phyloP scores from a whole-genome alignment of 92 coral and sea anemone species.

The Porites rus region DNA sequence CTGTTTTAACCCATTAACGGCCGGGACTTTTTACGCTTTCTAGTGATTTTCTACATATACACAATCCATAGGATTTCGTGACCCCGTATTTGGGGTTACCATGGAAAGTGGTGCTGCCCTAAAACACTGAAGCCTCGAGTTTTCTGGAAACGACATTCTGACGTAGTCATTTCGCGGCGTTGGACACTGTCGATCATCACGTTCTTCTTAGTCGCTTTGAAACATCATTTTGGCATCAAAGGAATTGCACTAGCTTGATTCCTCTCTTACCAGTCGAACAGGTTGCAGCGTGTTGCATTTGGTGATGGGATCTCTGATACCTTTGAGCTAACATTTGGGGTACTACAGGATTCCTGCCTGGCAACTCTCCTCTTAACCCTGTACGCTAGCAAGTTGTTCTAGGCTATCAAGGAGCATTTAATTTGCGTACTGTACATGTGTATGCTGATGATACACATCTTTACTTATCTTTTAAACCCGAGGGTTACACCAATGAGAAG shows the following conservation, averaged over 20 bases:
- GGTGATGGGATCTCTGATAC: not conserved
- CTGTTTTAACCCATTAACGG: no score
- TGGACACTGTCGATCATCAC: no score
- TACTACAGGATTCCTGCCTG: constrained; percentile 4
- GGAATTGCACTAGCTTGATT: not conserved
- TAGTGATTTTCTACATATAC: no score
- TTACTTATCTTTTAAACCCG: constrained; percentile 22
- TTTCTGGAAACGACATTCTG: no score
- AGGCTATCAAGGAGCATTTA: not conserved
- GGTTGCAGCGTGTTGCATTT: not conserved
- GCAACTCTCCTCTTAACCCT: not conserved
- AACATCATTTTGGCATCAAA: not conserved
- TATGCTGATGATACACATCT: constrained; percentile 18
- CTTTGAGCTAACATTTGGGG: not conserved
- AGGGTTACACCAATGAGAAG: not conserved
- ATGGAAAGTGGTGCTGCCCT: no score
- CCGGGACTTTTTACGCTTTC: no score
- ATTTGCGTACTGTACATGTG: not conserved
- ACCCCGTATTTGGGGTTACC: no score
- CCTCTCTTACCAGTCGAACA: not conserved
- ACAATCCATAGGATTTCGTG: no score
- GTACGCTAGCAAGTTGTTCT: constrained; percentile 30
- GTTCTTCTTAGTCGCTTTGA: no score
- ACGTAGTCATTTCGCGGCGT: no score
- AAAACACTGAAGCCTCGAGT: no score